Percentiles rank a stretch among this genome's conserved stretches.
These are phyloP conservation scores for Urophycis tenuis DNA, from an alignment of 2,797 vertebrate species.

Conservation along the genomic window DNA sequence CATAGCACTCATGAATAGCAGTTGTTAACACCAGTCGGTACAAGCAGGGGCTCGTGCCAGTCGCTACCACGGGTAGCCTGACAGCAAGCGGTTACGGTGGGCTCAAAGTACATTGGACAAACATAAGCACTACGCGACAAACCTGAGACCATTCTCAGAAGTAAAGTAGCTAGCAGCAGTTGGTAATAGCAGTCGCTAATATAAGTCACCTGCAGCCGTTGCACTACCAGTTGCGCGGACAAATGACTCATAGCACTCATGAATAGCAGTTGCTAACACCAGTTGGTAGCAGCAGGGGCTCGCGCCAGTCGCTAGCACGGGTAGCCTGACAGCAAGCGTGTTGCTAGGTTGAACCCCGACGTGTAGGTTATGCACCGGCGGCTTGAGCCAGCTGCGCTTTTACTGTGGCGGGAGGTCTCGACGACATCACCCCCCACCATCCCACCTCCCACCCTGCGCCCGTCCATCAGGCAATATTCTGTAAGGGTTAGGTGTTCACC, in stretches of 20 bases:
- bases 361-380: background rate
- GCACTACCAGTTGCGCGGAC: background rate
- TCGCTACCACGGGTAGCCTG: background rate
- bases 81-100: no score
- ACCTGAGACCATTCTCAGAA: no score
- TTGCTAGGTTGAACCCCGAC: no score
- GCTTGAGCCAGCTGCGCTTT: background rate
- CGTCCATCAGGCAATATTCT: background rate
- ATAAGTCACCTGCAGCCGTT: background rate
- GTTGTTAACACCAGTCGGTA: background rate
- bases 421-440: background rate
- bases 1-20: background rate
- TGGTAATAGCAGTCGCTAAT: no score
- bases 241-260: background rate
- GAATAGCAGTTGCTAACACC: no score
- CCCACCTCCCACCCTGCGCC: background rate
- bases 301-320: background rate
- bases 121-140: no score
- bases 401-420: background rate
- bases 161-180: no score
- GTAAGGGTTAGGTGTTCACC: background rate
- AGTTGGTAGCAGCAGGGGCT: background rate
- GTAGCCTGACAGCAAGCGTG: background rate
- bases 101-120: no score
- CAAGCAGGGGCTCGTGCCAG: background rate